Base-by-base conservation (phyloP, 2,888 invertebrate genomes). In the Cynaeus angustus region DNA sequence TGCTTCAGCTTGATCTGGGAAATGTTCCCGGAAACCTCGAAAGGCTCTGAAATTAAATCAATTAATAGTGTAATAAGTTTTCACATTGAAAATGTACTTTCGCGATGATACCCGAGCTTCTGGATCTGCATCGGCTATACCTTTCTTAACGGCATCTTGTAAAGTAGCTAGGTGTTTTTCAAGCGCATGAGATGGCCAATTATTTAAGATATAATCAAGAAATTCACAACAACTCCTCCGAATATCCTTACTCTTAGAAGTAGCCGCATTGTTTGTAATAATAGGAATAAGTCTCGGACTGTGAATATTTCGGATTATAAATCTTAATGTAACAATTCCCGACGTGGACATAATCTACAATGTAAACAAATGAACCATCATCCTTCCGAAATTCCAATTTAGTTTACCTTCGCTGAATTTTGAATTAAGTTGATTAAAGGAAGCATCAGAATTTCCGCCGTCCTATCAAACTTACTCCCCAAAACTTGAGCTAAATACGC, bases 51-150 rank as follows among this genome's bases (percentile, higher is more conserved):
- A 82, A 72, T 28, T 56, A 1, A 1, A 10, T 0, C 79, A 79
- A 50, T 55, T 62, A 48, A 30, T n/a, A 6, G 12, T 10, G 12
- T 30, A 46, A 43, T 53, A 41, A 33, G 30, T 45, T 33, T 43
- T 5, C n/a, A 41, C 2, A 10, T 21, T 26, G 10, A 50, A 46
- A 30, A 82, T 87, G 85, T 84, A 96, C 95, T 91, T 93, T 81
- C 97, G 88, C 0, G 94, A 92, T 78, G 89, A 89, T 7, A 91
- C 91, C 75, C 99, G 86, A 0, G 98, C 97, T 58, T 94, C 94
- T 26, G 93, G 90, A 85, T 99, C 99, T 0, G 99, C 98, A 88
- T 99, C 99, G 1, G 92, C 90, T 71, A 98, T 92, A 0, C 97
- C 97, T 74, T 91, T 91, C 71, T 92, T 90, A 13, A 99, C 91